Evolutionary conservation across 2,113 vertebrate genomes (phyloP).

Genomic region (Clarias magur): DNA sequence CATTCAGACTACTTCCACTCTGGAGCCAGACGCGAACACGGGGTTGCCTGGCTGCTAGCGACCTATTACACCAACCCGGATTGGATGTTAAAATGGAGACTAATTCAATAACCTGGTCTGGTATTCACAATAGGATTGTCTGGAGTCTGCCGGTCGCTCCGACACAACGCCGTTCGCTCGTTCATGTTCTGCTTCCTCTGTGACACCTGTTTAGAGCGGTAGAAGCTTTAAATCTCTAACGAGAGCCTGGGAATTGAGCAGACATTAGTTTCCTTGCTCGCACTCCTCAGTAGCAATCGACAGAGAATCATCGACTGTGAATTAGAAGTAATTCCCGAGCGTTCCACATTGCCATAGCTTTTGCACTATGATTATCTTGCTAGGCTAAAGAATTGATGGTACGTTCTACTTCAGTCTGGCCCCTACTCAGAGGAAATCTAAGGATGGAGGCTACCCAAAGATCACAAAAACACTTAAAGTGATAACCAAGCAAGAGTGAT

Average conservation of each 20-base stretch:
- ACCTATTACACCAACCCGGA: constrained; percentile 74
- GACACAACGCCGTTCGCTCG: constrained; percentile 70
- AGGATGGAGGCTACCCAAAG: constrained; percentile 63
- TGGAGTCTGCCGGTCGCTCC: constrained; percentile 72
- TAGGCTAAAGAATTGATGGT: not conserved
- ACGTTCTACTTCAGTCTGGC: not conserved
- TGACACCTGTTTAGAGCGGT: constrained; percentile 77
- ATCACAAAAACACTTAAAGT: constrained; percentile 59
- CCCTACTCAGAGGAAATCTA: constrained; percentile 23
- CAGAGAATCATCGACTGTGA: constrained; percentile 14
- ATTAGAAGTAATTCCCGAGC: constrained; percentile 12
- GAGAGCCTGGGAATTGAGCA: constrained; percentile 53
- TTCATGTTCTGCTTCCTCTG: constrained; percentile 69
- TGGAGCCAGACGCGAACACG: constrained; percentile 26
- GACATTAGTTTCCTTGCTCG: constrained; percentile 9
- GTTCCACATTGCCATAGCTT: not conserved
- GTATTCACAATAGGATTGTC: constrained; percentile 77
- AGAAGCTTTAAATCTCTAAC: constrained; percentile 72
- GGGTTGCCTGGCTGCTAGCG: constrained; percentile 63
- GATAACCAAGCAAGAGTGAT: constrained; percentile 62
- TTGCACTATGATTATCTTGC: constrained; percentile 22
- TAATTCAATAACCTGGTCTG: constrained; percentile 78
- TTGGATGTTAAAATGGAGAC: constrained; percentile 77
- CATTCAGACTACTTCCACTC: constrained; percentile 16
- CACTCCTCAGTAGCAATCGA: not conserved